A percentile compares a stretch with the other conserved stretches of the same genome.
These are phyloP conservation scores for Sorex maritimensis DNA, from an alignment of 2,797 vertebrate species.

Conservation along the genomic window DNA sequence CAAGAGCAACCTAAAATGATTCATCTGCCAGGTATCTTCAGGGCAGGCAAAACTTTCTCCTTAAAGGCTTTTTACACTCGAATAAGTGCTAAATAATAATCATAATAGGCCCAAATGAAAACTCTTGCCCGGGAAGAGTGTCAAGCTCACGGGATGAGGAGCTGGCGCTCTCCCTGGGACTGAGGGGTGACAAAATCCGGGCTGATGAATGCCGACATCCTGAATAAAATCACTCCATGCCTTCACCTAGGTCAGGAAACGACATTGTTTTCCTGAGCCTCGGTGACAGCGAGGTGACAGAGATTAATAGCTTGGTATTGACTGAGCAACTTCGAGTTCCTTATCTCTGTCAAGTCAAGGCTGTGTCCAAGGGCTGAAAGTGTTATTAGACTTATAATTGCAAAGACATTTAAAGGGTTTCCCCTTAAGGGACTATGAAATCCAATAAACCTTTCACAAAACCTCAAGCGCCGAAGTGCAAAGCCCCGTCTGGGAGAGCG, in stretches of 20 bases:
- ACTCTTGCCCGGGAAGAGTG: constrained; percentile 89
- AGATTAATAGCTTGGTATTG: constrained; percentile 97
- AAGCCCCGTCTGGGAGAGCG: constrained; percentile 88
- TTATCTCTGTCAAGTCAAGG: constrained; percentile 96
- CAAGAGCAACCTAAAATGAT: constrained; percentile 72
- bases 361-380: constrained; percentile 94
- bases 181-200: constrained; percentile 91
- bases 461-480: constrained; percentile 90
- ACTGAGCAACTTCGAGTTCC: constrained; percentile 96
- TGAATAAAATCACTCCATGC: constrained; percentile 92
- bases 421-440: constrained; percentile 96
- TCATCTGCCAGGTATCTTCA: constrained; percentile 75
- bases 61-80: constrained; percentile 86
- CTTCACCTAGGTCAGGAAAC: constrained; percentile 94
- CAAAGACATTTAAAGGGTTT: constrained; percentile 98
- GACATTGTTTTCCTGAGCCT: constrained; percentile 93
- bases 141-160: constrained; percentile 90
- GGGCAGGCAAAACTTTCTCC: constrained; percentile 82
- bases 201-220: constrained; percentile 94
- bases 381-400: constrained; percentile 99
- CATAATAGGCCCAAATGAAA: constrained; percentile 88
- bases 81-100: constrained; percentile 92
- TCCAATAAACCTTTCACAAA: constrained; percentile 99
- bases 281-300: constrained; percentile 95
- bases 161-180: constrained; percentile 88